phyloP scores from a whole-genome alignment of 2,797 vertebrate species.

The Spheniscus humboldti region DNA sequence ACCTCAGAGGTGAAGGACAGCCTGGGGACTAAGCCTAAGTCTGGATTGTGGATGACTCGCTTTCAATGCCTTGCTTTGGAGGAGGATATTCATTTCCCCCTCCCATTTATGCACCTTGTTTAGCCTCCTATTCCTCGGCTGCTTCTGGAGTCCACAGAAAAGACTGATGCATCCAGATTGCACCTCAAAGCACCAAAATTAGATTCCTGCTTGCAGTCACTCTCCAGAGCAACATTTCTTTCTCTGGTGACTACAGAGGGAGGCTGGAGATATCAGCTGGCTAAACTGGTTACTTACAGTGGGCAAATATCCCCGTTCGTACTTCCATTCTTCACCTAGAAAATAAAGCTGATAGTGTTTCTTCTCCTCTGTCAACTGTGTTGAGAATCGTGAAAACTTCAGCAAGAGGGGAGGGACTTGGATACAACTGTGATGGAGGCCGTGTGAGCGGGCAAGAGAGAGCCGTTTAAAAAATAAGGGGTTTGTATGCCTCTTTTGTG shows the following conservation, averaged over 20 bases:
- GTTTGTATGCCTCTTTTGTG: background rate
- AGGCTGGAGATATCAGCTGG: background rate
- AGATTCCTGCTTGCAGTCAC: background rate
- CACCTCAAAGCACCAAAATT: background rate
- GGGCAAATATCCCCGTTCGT: background rate
- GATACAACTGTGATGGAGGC: background rate
- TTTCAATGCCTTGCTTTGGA: background rate
- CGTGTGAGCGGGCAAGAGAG: accelerated
- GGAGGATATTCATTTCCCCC: background rate
- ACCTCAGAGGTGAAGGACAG: background rate
- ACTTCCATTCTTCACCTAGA: background rate
- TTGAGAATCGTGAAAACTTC: background rate
- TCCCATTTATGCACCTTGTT: background rate
- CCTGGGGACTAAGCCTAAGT: background rate
- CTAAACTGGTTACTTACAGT: background rate
- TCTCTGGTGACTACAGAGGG: background rate
- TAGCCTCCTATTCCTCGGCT: background rate
- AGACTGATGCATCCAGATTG: background rate
- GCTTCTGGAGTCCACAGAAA: background rate
- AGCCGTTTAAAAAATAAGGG: background rate
- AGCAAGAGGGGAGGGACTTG: background rate
- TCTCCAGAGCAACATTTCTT: background rate
- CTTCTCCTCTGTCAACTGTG: background rate
- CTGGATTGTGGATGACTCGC: background rate
- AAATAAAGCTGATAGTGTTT: background rate